These are phyloP conservation scores for Axea sp. DNA, from an alignment of 2,888 invertebrate species.

Conservation along the genomic window DNA sequence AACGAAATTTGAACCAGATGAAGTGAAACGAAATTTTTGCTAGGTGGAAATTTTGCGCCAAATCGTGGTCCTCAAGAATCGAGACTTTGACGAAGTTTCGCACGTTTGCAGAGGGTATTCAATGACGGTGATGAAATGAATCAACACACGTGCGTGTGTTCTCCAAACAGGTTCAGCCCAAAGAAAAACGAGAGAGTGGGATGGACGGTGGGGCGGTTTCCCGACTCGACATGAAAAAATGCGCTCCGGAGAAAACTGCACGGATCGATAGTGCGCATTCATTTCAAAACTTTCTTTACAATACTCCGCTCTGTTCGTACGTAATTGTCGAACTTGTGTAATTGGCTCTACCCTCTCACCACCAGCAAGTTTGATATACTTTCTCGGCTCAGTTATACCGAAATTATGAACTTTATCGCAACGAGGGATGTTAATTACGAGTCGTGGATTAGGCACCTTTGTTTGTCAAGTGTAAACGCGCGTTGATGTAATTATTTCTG, in stretches of 20 bases:
- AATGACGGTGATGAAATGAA: too few relatives aligned
- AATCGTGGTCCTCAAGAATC: too few relatives aligned
- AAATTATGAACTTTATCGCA: slow-evolving; percentile 66
- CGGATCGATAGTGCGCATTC: slow-evolving; percentile 51
- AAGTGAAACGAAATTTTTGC: too few relatives aligned
- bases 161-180: too few relatives aligned
- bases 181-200: slow-evolving; percentile 31
- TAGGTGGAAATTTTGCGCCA: too few relatives aligned
- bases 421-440: slow-evolving; percentile 64
- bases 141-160: too few relatives aligned
- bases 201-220: slow-evolving; percentile 14
- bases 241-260: slow-evolving; percentile 33
- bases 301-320: slow-evolving; percentile 66
- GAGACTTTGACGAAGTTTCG: too few relatives aligned
- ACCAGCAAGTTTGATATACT: slow-evolving; percentile 73
- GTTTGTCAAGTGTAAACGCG: slow-evolving; percentile 32
- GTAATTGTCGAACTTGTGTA: slow-evolving; percentile 72
- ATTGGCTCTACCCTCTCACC: slow-evolving; percentile 78
- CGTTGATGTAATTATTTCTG: slow-evolving; percentile 3
- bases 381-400: slow-evolving; percentile 63
- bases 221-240: slow-evolving; percentile 28
- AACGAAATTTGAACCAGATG: too few relatives aligned
- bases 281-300: slow-evolving; percentile 63
- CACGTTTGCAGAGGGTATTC: too few relatives aligned
- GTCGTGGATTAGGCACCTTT: slow-evolving; percentile 49